Evolutionary conservation across 2,888 invertebrate genomes (phyloP).

Genomic region (Stenotaenia linearis): DNA sequence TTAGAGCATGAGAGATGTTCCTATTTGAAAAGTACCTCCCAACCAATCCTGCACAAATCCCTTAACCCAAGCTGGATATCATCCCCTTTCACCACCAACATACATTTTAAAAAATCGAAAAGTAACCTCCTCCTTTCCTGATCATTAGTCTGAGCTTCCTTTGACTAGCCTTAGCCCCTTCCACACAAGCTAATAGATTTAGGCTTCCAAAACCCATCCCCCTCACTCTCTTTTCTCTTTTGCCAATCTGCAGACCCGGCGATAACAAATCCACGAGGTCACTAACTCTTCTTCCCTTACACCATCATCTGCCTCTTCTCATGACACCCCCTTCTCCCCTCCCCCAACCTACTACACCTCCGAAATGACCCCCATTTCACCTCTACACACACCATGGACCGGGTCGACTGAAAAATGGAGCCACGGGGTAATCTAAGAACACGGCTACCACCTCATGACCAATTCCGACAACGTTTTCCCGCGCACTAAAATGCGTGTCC

Average conservation of each 20-base stretch:
- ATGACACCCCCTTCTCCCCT: too few relatives aligned
- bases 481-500: neutral
- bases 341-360: neutral
- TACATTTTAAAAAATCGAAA: neutral
- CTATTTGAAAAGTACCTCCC: neutral
- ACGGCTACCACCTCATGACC: neutral
- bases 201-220: neutral
- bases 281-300: slow-evolving; percentile 4
- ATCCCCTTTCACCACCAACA: neutral
- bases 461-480: neutral
- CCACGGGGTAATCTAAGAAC: neutral
- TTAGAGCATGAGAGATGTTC: neutral
- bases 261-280: slow-evolving; percentile 9
- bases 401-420: neutral
- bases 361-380: slow-evolving; percentile 1
- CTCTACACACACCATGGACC: neutral
- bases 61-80: neutral
- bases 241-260: neutral
- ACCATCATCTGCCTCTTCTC: too few relatives aligned
- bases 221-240: neutral
- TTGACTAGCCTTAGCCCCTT: neutral
- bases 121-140: neutral
- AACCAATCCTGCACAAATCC: neutral
- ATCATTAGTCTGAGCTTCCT: neutral
- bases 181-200: neutral